A percentile compares a stretch with the other conserved stretches of the same genome.
phyloP scores from a whole-genome alignment of 2,888 invertebrate species.

The Cephus runcator region DNA sequence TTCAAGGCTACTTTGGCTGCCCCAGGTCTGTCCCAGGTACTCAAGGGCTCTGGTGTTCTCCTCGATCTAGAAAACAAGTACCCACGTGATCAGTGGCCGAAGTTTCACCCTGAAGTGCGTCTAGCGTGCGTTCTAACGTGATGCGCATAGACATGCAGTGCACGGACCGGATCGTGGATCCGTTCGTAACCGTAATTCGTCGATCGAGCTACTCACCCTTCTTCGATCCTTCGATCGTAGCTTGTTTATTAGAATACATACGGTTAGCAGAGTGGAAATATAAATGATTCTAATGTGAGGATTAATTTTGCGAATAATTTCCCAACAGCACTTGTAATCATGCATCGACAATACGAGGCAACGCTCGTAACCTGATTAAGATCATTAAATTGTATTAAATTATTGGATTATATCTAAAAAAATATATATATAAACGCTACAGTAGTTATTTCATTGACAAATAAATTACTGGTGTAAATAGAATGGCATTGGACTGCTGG shows the following conservation, averaged over 20 bases:
- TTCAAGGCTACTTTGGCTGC: constrained; percentile 85
- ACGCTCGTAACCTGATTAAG: not conserved
- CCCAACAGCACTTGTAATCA: not conserved
- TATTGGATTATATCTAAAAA: not conserved
- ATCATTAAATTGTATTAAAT: not conserved
- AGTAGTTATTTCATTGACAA: not conserved
- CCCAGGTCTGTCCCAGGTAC: constrained; percentile 84
- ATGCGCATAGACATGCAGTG: constrained; percentile 21
- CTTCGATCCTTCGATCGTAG: constrained; percentile 65
- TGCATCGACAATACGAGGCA: not conserved
- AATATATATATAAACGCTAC: not conserved
- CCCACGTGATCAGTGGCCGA: not conserved
- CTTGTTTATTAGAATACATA: constrained; percentile 63
- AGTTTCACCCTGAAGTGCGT: constrained; percentile 8
- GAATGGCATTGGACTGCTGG: not conserved
- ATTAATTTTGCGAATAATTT: not conserved
- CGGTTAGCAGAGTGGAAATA: constrained; percentile 49
- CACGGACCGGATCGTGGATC: constrained; percentile 1
- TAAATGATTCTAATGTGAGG: not conserved
- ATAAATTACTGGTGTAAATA: not conserved
- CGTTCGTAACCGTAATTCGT: not conserved
- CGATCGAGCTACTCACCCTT: constrained; percentile 56
- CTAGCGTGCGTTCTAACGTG: constrained; percentile 40
- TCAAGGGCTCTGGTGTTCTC: constrained; percentile 92
- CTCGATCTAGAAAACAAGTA: constrained; percentile 79